Conservation (phyloP, 2,113 vertebrate genomes). For the Onychorhynchus coronatus region DNA sequence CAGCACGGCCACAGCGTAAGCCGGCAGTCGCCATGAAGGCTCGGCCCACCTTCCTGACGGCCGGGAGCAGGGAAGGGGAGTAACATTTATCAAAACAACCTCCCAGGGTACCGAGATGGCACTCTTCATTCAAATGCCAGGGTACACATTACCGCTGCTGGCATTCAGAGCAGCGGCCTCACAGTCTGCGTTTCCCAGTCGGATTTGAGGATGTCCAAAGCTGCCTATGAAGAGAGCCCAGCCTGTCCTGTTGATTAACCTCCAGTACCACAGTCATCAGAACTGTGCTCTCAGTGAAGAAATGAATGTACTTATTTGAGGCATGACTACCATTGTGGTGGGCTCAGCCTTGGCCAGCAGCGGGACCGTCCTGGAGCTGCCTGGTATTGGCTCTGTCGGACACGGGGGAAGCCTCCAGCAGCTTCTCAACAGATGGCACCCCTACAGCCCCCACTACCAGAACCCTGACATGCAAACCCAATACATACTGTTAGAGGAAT, state of each 20-base stretch:
- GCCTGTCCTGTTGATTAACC: rapidly evolving
- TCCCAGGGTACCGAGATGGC: rapidly evolving
- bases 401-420: neutral
- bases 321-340: neutral
- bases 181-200: neutral
- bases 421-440: neutral
- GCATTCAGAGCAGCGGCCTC: neutral
- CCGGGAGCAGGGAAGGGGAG: neutral
- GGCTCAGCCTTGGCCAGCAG: neutral
- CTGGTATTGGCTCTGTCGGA: neutral
- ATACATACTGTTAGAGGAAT: neutral
- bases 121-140: rapidly evolving
- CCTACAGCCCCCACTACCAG: neutral
- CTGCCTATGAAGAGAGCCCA: neutral
- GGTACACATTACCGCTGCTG: neutral
- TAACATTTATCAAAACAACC: neutral
- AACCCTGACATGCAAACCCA: neutral
- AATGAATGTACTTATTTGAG: neutral
- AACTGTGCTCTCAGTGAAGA: neutral
- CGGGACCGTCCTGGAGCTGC: neutral
- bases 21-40: rapidly evolving
- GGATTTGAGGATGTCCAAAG: neutral
- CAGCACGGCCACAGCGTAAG: neutral
- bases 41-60: rapidly evolving
- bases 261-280: too few species aligned